Base-by-base conservation (phyloP, 2,113 vertebrate genomes). In the Columba janthina region DNA sequence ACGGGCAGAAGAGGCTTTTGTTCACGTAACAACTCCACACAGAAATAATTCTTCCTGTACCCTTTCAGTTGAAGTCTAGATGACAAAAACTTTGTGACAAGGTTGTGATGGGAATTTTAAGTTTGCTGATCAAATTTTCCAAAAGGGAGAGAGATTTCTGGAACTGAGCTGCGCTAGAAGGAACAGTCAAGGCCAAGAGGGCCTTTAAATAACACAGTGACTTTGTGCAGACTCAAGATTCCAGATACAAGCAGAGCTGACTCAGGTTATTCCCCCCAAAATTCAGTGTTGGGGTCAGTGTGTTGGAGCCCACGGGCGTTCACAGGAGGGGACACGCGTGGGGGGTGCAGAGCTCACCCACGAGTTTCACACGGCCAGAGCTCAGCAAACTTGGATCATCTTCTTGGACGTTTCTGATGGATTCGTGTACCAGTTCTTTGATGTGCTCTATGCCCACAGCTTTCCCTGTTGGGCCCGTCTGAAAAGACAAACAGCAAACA, bases 381-480 rank as follows among this genome's bases (percentile, higher is more conserved):
- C 97, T 98, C 32, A 99, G 97, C 89, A 99, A 90, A 0, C 98
- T 96, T 1, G 98, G 97, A 60, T 99, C 98, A 5, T 99, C 99
- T 18, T 97, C 96, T 34, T 97, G 97, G 85, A 99, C 98, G 1
- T 99, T 99, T 86, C 95, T 97, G 82, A 98, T 88, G 53, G 99
- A 98, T 66, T 97, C 97, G 8, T 98, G 96, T 38, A 99, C 98
- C 90, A 99, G 97, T 93, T 99, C 98, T 34, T 98, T 97, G 12
- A 99, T 99, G 97, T 99, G 99, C 36, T 99, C 99, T 12, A 99
- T 97, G 2, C 99, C 99, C 60, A 99, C 97, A n/a, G 99, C 98
- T 78, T 95, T 98, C 40, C 99, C 99, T 1, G 93, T 98, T 1
- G 97, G 95, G 53, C 99, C 99, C 29, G 96, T 98, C 99, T 99